phyloP scores from a whole-genome alignment of 1,140 invertebrate species.

The Drosophila seguyi region DNA sequence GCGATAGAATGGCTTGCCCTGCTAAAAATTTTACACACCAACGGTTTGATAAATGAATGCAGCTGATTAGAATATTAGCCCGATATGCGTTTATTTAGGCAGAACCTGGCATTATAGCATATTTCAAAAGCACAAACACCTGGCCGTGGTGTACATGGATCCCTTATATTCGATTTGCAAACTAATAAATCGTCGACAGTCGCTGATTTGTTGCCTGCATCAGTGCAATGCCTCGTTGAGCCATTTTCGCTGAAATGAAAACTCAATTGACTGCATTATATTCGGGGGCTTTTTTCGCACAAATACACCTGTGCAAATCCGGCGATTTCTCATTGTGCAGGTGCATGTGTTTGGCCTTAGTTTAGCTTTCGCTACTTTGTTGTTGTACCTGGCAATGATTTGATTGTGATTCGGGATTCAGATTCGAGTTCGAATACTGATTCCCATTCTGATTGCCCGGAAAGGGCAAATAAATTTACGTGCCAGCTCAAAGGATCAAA shows the following conservation, averaged over 20 bases:
- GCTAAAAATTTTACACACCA: constrained; percentile 49
- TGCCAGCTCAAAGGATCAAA: constrained; percentile 75
- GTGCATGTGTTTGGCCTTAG: constrained; percentile 38
- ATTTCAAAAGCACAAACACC: constrained; percentile 18
- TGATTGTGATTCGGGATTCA: constrained; percentile 55
- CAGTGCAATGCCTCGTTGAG: constrained; percentile 36
- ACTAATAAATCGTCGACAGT: constrained; percentile 62
- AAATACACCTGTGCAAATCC: constrained; percentile 39
- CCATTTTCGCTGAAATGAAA: constrained; percentile 47
- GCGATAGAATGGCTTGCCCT: constrained; percentile 17
- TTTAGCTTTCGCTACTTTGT: not conserved
- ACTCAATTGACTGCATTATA: constrained; percentile 79
- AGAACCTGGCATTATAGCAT: not conserved
- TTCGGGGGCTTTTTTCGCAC: constrained; percentile 20
- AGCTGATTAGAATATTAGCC: constrained; percentile 37
- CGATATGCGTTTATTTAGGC: constrained; percentile 7
- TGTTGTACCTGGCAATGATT: constrained; percentile 42
- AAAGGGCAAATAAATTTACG: constrained; percentile 76
- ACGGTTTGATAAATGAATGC: constrained; percentile 36
- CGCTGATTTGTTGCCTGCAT: constrained; percentile 47
- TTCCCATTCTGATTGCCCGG: constrained; percentile 54
- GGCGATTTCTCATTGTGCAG: constrained; percentile 54
- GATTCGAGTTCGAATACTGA: constrained; percentile 35
- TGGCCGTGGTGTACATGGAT: constrained; percentile 19
- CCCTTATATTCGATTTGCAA: constrained; percentile 49